A percentile compares a stretch with the other conserved stretches of the same genome.
phyloP scores from a whole-genome alignment of 2,113 vertebrate species.

The Pipa parva region DNA sequence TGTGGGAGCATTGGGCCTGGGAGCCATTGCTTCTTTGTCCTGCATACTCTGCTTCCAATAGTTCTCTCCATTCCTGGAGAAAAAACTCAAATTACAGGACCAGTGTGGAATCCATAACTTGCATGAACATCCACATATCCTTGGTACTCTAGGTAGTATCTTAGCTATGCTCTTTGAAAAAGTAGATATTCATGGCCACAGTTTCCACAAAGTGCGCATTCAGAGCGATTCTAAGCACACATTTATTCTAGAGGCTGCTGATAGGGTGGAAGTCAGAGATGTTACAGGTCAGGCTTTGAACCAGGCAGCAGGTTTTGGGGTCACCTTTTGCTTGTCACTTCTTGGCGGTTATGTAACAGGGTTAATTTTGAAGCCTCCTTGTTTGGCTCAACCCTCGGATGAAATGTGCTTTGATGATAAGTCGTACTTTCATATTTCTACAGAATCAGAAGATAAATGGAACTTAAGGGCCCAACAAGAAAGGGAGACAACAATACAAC shows the following conservation, averaged over 20 bases:
- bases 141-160: conserved; percentile 63
- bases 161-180: conserved; percentile 56
- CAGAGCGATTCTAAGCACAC: too few species aligned
- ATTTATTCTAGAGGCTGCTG: conserved; percentile 31
- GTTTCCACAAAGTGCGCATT: conserved; percentile 57
- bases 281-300: conserved; percentile 60
- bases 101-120: conserved; percentile 80
- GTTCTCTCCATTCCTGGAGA: conserved; percentile 63
- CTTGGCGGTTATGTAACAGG: conserved; percentile 64
- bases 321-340: conserved; percentile 54
- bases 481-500: neutral
- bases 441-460: neutral
- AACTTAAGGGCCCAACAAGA: neutral
- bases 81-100: conserved; percentile 61
- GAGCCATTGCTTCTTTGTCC: conserved; percentile 60
- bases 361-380: conserved; percentile 57
- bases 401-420: conserved; percentile 69
- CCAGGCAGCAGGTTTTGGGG: conserved; percentile 62
- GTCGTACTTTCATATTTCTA: conserved; percentile 65
- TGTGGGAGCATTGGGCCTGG: conserved; percentile 62
- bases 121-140: conserved; percentile 71
- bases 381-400: conserved; percentile 57
- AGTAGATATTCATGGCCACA: conserved; percentile 54
- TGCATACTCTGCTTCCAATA: conserved; percentile 76
- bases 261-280: neutral